Conservation (phyloP, 53 echinoderm and acorn worm species). For the Zoroaster sp. region DNA sequence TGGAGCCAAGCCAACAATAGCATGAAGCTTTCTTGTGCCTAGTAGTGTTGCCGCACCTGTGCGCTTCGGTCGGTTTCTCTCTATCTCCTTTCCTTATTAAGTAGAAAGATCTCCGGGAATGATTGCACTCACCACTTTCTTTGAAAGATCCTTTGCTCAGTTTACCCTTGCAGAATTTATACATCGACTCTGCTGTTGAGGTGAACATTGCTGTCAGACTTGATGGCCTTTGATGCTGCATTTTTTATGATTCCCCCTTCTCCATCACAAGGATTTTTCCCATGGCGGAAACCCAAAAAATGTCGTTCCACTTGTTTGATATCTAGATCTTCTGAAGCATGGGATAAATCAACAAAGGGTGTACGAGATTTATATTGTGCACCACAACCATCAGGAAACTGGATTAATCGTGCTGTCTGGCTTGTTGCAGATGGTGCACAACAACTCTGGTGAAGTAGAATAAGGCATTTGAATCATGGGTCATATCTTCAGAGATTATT, state of each 20-base stretch:
- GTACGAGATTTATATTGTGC: too few relatives aligned
- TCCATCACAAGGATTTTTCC: slow-evolving; percentile 58
- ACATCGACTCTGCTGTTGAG: slow-evolving; percentile 20
- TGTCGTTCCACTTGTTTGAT: slow-evolving; percentile 16
- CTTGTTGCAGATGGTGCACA: too few relatives aligned
- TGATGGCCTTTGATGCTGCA: too few relatives aligned
- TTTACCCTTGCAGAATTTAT: slow-evolving; percentile 11
- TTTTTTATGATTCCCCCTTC: too few relatives aligned
- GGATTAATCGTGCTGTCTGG: slow-evolving; percentile 8
- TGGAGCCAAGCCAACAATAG: slow-evolving; percentile 35
- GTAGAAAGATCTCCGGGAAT: slow-evolving; percentile 31
- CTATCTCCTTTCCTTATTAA: slow-evolving; percentile 5
- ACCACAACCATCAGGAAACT: slow-evolving; percentile 60
- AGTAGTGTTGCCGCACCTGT: slow-evolving; percentile 17
- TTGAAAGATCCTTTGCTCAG: neutral
- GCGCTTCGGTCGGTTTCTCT: slow-evolving; percentile 20
- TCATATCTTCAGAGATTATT: too few relatives aligned
- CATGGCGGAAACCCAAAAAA: slow-evolving; percentile 52
- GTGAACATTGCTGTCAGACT: neutral
- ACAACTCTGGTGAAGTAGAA: neutral
- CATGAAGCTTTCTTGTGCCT: slow-evolving; percentile 36
- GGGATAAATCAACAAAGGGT: slow-evolving; percentile 47
- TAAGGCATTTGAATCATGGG: neutral
- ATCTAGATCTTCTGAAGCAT: slow-evolving; percentile 9
- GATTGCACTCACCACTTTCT: slow-evolving; percentile 11